Evolutionary conservation across 2,797 vertebrate species (phyloP), one percentile per base, ranked within the genome.

Genomic region (Propithecus deckenii): DNA sequence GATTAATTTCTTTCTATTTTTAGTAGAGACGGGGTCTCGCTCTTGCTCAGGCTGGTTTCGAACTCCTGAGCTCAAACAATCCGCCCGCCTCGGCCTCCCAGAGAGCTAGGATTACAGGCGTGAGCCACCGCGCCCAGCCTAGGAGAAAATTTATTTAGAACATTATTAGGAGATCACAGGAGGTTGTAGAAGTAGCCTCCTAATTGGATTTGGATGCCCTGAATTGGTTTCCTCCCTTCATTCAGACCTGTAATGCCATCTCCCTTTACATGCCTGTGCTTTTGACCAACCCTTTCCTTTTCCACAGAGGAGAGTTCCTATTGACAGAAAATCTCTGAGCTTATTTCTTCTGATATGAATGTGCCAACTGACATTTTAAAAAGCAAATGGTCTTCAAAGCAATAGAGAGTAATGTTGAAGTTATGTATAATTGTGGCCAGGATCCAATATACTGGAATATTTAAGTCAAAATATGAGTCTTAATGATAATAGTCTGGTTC

Each of bases 381-480:
- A 50, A 23, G 55, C 30, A 95, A 90, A 25, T 67, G 38, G 2
- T 41, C 10, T 72, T 57, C 55, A 81, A 11, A 74, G 35, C 28
- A 84, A 57, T 38, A 76, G 41, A 80, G 35, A 94, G 41, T 84
- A 95, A 86, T 71, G 11, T 57, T 22, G 41, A 59, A 72, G 7
- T 88, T 79, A 20, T 22, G n/a, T 55, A 52, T 67, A 85, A 74
- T 12, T 74, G 20, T 69, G 75, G 5, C 23, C 18, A 74, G 22
- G 43, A 81, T 93, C 7, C 59, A 75, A 50, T 76, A 91, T 48
- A 35, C 18, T 71, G 13, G n/a, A 38, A 78, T 78, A 52, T 48
- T 94, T 86, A 72, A 72, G 52, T 87, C 9, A 63, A 97, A 91
- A 92, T 4, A 55, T 43, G 67, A 93, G n/a, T 52, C 15, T 87